Conservation (phyloP, 1,140 invertebrate genomes). For the Platorchestia sp. region DNA sequence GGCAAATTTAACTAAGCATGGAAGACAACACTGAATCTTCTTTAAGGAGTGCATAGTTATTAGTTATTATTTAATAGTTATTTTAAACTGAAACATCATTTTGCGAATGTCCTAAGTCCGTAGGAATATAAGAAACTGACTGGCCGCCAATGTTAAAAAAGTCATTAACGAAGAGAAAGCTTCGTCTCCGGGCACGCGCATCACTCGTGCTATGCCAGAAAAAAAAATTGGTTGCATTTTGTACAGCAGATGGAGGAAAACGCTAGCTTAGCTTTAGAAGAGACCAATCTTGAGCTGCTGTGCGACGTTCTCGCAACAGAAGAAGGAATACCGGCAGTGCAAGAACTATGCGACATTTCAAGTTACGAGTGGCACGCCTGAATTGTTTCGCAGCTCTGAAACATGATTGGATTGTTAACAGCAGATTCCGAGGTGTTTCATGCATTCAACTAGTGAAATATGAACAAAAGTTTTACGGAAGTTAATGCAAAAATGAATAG, state of each 20-base stretch:
- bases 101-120: not conserved
- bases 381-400: not conserved
- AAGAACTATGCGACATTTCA: not conserved
- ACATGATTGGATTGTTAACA: not conserved
- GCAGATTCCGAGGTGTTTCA: not conserved
- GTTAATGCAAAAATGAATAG: not conserved
- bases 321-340: too few relatives aligned
- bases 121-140: not conserved
- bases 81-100: not conserved
- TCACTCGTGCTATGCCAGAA: not conserved
- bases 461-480: not conserved
- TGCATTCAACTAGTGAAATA: not conserved
- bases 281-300: not conserved
- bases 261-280: not conserved
- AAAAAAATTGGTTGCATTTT: not conserved
- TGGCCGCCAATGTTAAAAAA: not conserved
- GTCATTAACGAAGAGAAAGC: not conserved
- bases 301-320: not conserved
- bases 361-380: not conserved
- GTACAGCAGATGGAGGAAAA: not conserved
- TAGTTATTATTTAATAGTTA: not conserved
- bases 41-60: not conserved
- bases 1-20: not conserved
- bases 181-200: not conserved
- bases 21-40: not conserved